Evolutionary conservation across 2,797 vertebrate genomes (phyloP).

Genomic region (Lepus townsendii): DNA sequence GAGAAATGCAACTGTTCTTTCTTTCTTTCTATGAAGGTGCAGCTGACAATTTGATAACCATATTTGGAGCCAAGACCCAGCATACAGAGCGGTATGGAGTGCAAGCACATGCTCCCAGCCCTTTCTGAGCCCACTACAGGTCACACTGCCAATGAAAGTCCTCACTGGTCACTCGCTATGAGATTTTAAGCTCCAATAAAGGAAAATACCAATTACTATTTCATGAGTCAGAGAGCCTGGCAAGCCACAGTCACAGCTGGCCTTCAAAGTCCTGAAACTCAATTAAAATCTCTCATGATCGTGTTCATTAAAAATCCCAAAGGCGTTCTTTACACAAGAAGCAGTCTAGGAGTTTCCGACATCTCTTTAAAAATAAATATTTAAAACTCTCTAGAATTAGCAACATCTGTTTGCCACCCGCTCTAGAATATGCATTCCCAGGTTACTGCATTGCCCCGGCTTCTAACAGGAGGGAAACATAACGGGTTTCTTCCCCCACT

Average conservation of each 20-base stretch:
- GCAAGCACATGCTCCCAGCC: accelerated
- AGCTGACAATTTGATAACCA: slow-evolving; percentile 70
- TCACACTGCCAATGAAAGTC: slow-evolving; percentile 70
- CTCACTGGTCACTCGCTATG: slow-evolving; percentile 46
- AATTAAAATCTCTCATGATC: slow-evolving; percentile 29
- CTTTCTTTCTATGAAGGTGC: slow-evolving; percentile 82
- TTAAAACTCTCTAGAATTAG: slow-evolving; percentile 20
- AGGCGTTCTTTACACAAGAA: neutral
- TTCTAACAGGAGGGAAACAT: slow-evolving; percentile 30
- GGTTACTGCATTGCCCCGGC: neutral
- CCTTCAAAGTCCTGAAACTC: neutral
- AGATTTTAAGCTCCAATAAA: slow-evolving; percentile 70
- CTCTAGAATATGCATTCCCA: neutral
- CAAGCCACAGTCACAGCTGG: neutral
- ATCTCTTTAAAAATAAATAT: neutral
- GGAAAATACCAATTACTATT: neutral
- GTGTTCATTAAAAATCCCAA: slow-evolving; percentile 9
- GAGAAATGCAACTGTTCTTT: slow-evolving; percentile 82
- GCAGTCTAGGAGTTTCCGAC: neutral
- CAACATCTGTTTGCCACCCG: neutral
- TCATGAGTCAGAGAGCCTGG: neutral
- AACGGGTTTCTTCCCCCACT: neutral
- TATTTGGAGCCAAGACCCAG: slow-evolving; percentile 44
- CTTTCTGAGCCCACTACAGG: neutral
- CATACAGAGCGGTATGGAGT: neutral